Evolutionary conservation across 2,113 vertebrate species (phyloP).

Genomic region (Vulpes lagopus): DNA sequence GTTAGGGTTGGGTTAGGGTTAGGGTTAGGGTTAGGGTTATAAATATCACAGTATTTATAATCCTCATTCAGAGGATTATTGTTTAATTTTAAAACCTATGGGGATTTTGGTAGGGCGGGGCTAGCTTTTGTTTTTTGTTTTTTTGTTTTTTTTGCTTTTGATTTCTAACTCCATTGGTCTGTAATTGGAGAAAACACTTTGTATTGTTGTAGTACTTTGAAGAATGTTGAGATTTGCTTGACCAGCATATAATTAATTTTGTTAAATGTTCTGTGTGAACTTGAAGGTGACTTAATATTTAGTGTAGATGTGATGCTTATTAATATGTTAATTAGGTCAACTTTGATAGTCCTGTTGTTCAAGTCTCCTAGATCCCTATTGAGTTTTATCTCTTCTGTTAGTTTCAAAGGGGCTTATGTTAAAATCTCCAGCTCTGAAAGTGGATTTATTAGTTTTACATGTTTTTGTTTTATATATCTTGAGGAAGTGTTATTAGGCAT

Average conservation of each 20-base stretch:
- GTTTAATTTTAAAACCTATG: background rate
- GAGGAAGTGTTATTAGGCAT: background rate
- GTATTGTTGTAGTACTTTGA: background rate
- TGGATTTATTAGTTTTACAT: background rate
- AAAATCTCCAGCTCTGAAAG: background rate
- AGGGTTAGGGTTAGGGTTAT: too few species aligned
- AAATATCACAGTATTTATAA: too few species aligned
- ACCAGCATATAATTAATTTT: background rate
- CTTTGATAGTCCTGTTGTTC: background rate
- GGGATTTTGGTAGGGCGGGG: background rate
- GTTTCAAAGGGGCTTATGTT: background rate
- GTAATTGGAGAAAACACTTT: background rate
- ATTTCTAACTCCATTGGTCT: constrained; percentile 10
- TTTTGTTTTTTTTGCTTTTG: background rate
- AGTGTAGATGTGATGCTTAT: background rate
- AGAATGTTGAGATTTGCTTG: background rate
- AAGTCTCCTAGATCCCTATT: background rate
- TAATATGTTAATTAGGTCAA: background rate
- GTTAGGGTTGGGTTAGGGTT: too few species aligned
- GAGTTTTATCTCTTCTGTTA: background rate
- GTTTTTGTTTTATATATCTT: background rate
- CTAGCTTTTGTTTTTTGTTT: background rate
- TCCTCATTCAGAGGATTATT: background rate
- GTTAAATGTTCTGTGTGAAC: background rate
- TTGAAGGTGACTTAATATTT: background rate